Base-by-base conservation (phyloP, 2,113 vertebrate genomes). In the Ranitomeya variabilis region DNA sequence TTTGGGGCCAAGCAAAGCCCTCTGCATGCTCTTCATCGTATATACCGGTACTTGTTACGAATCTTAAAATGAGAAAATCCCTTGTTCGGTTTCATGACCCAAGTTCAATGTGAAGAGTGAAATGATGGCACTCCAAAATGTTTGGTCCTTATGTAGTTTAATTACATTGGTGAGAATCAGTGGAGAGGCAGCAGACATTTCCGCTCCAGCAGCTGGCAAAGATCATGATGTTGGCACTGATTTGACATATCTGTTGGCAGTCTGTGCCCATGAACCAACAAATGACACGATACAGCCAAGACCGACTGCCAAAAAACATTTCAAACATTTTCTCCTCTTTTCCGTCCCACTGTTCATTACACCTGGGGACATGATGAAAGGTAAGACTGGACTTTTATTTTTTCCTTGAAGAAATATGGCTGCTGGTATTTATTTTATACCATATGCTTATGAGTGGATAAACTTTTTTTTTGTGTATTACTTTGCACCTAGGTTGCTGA, bases 271-370 rank as follows among this genome's bases (percentile, higher is more conserved):
- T 57, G 52, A 89, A 85, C 87, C 74, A 85, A 84, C 67, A 85
- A 89, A 85, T 78, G 87, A 85, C 60, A 85, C 14, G 26, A 79
- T 83, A 23, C 87, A 79, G 87, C 69, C 87, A 89, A 73, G 73
- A 79, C 15, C 16, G 60, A 18, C 81, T 89, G 82, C 87, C 81
- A 89, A 66, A 66, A 64, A 69, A 57, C 71, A 69, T 79, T 67
- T 84, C 87, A 89, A 73, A 57, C 69, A 26, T 77, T 7, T 76
- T 67, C 57, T 12, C 57, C 45, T 55, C 60, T 67, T 45, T 71
- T 57, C 69, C 60, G 11, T 79, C 87, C 87, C 31, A 55, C 81
- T 84, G 81, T 26, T 64, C 26, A 19, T 67, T 60, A 79, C 81
- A 69, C 82, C 19, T 31, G 26, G 87, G 87, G 62, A 89, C 73